Conservation (phyloP, 2,888 invertebrate genomes). For the Drosophila falleni region DNA sequence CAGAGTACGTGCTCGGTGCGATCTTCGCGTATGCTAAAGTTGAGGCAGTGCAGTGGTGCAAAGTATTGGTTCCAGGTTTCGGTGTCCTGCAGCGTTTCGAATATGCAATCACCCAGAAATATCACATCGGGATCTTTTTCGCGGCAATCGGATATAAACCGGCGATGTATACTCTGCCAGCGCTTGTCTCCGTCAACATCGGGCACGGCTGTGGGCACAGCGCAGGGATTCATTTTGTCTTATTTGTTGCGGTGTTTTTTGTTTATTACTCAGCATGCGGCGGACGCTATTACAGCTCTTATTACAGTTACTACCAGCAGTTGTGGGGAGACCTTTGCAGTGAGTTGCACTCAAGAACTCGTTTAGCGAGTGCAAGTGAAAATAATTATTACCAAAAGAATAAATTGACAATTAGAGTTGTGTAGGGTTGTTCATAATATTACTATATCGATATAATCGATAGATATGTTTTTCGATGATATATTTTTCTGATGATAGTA, state of each 20-base stretch:
- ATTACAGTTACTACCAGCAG: constrained; percentile 2
- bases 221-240: constrained; percentile 89
- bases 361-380: constrained; percentile 38
- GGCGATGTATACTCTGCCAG: constrained; percentile 88
- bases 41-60: constrained; percentile 95
- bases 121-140: constrained; percentile 97
- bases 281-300: constrained; percentile 31
- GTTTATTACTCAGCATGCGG: constrained; percentile 45
- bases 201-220: constrained; percentile 89
- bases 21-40: constrained; percentile 94
- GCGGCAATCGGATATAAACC: constrained; percentile 93
- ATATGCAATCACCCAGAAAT: constrained; percentile 95
- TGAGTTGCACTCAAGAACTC: constrained; percentile 9
- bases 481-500: too few relatives aligned
- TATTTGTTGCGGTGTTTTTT: constrained; percentile 19
- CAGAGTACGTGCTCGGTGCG: constrained; percentile 95
- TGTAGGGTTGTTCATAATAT: neutral
- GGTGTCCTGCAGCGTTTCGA: constrained; percentile 93
- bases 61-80: constrained; percentile 96
- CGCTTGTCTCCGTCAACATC: constrained; percentile 94
- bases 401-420: constrained; percentile 51
- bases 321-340: constrained; percentile 18
- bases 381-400: constrained; percentile 63
- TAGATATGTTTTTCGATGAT: too few relatives aligned
- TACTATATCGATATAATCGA: too few relatives aligned